Evolutionary conservation across 2,888 invertebrate genomes (phyloP), one percentile per base, ranked within the genome.

Genomic region (Notocelia uddmanniana): DNA sequence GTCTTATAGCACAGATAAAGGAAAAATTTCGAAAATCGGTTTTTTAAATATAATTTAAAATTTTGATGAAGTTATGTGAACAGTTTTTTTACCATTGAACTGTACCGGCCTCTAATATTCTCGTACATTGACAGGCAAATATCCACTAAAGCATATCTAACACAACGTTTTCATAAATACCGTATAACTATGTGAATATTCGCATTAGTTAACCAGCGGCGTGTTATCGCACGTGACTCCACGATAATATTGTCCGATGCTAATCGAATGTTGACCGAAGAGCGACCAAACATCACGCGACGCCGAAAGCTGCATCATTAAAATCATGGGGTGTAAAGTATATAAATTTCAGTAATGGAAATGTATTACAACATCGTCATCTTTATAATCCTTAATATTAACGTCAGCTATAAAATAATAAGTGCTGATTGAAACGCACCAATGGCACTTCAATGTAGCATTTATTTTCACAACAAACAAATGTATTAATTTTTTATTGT

Each of bases 241-340:
- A 66, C 18, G 66, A 67, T 71, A 67, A 71, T 71, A 54, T 71
- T 60, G 66, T 66, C 52, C 54, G 66, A 60, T 71, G 71, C 71
- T 60, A 71, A 71, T 69, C 54, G 45, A 66, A 60, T 48, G 71
- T 60, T 71, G 50, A 45, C 66, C 34, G 66, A 66, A 71, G 52
- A 52, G 52, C 58, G 69, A 31, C 64, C 48, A 50, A 59, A 41
- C 70, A 45, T n/a, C 45, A 41, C 62, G 31, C 26, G 37, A 54
- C 11, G 37, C n/a, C 31, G 15, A 58, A 58, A 37, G 13, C 34
- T 34, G 59, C 59, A 45, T 45, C 45, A 45, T 45, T 45, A 45
- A 45, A 45, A 45, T n/a, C 45, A 1, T 6, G 5, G 45, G 1
- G n/a, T 45, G n/a, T n/a, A 45, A 45, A 41, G 13, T 15, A 41